Evolutionary conservation across 2,797 vertebrate species (phyloP).

Genomic region (Petrocephalus sullivani): DNA sequence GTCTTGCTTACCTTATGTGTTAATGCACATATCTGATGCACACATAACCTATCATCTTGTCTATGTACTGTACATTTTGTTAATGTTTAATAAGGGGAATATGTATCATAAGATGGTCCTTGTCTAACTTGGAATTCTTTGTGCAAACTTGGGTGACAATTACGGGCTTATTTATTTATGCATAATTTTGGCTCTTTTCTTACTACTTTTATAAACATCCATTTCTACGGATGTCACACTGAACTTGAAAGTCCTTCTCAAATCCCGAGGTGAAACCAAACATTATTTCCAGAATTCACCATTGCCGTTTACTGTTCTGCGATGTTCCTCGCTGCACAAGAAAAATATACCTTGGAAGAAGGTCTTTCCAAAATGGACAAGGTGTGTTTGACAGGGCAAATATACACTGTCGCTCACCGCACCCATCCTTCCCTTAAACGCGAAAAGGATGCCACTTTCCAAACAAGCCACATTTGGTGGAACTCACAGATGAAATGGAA

Average conservation of each 20-base stretch:
- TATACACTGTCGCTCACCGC: not conserved
- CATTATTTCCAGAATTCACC: not conserved
- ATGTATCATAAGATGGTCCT: not conserved
- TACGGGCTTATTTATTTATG: not conserved
- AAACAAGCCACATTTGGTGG: not conserved
- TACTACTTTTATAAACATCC: not conserved
- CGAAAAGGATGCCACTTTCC: not conserved
- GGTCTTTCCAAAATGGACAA: not conserved
- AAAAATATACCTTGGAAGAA: not conserved
- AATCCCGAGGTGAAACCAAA: not conserved
- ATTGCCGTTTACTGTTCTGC: not conserved
- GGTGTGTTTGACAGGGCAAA: slow-evolving; percentile 7
- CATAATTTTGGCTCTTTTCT: not conserved
- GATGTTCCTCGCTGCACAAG: not conserved
- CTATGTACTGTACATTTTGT: no score
- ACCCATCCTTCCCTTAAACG: not conserved
- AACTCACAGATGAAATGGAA: not conserved
- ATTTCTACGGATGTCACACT: not conserved
- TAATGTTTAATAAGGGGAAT: not conserved
- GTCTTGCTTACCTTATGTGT: not conserved
- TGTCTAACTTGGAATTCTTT: not conserved
- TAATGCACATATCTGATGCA: not conserved
- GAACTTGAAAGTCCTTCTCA: not conserved
- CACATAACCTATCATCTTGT: no score
- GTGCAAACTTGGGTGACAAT: slow-evolving; percentile 1